phyloP scores from a whole-genome alignment of 2,113 vertebrate species.

The Podiceps cristatus region DNA sequence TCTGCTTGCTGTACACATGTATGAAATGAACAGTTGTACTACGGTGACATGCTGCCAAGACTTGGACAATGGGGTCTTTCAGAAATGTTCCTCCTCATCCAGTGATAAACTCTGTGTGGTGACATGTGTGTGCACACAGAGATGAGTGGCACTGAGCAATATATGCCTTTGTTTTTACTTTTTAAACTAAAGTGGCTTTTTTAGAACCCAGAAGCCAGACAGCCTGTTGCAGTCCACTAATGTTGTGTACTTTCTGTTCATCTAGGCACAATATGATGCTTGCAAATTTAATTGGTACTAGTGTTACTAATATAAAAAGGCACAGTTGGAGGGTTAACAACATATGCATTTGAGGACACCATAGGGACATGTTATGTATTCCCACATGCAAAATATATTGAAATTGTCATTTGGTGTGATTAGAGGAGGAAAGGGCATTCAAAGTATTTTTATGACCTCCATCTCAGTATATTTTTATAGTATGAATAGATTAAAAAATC shows the following conservation, averaged over 20 bases:
- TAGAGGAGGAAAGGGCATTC: background rate
- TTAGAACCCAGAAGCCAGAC: background rate
- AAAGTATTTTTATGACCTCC: background rate
- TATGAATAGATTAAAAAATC: background rate
- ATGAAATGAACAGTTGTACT: conserved; percentile 34
- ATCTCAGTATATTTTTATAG: background rate
- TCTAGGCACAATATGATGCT: background rate
- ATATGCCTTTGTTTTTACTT: background rate
- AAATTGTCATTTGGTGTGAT: background rate
- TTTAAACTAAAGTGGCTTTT: background rate
- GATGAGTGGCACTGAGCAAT: background rate
- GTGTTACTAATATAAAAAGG: background rate
- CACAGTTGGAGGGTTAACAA: background rate
- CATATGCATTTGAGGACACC: background rate
- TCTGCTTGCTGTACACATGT: conserved; percentile 25
- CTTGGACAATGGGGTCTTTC: conserved; percentile 7
- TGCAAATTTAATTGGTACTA: background rate
- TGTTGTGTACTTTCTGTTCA: background rate
- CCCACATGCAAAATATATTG: background rate
- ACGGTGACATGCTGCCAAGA: background rate
- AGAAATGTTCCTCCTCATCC: background rate
- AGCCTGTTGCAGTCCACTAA: background rate
- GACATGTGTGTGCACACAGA: conserved; percentile 1
- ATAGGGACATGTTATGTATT: background rate
- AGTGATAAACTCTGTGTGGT: background rate